A percentile compares a stretch with the other conserved stretches of the same genome.
Evolutionary conservation across 2,113 vertebrate species (phyloP).

Genomic region (Gopherus flavomarginatus): DNA sequence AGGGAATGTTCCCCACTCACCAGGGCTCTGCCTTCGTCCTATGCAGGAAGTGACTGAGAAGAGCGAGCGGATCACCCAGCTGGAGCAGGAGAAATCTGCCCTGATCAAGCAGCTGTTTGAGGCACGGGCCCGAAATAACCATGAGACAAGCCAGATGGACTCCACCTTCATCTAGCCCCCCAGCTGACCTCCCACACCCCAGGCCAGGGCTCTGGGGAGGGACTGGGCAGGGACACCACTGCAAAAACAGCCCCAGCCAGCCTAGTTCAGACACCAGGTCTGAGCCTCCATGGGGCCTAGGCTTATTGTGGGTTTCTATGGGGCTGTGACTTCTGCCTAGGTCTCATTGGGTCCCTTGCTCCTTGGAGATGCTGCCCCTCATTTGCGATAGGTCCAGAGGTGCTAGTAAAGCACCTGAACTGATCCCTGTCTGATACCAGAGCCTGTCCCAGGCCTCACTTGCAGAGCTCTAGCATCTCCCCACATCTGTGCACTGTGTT

Average conservation of each 20-base stretch:
- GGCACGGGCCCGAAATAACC: slow-evolving; percentile 83
- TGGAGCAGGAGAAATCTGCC: slow-evolving; percentile 96
- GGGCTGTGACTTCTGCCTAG: not conserved
- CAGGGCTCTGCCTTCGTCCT: not conserved
- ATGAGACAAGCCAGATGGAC: slow-evolving; percentile 88
- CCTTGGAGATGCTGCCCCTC: not conserved
- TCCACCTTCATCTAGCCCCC: slow-evolving; percentile 90
- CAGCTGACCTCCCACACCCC: not conserved
- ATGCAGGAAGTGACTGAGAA: slow-evolving; percentile 91
- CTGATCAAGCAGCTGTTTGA: slow-evolving; percentile 98
- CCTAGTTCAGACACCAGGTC: not conserved
- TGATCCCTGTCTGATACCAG: not conserved
- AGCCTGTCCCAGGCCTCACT: not conserved
- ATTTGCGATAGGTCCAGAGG: not conserved
- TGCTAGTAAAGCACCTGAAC: not conserved
- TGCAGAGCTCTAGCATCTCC: not conserved
- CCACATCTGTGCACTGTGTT: not conserved
- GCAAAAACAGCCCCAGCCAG: not conserved
- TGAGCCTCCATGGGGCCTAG: not conserved
- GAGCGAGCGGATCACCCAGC: slow-evolving; percentile 92
- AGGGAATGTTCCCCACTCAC: not conserved
- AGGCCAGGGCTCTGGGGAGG: not conserved
- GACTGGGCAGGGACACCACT: rapidly evolving
- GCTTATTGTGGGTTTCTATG: rapidly evolving
- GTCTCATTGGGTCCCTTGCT: rapidly evolving